phyloP scores from a whole-genome alignment of 2,113 vertebrate species.

The Vombatus ursinus region DNA sequence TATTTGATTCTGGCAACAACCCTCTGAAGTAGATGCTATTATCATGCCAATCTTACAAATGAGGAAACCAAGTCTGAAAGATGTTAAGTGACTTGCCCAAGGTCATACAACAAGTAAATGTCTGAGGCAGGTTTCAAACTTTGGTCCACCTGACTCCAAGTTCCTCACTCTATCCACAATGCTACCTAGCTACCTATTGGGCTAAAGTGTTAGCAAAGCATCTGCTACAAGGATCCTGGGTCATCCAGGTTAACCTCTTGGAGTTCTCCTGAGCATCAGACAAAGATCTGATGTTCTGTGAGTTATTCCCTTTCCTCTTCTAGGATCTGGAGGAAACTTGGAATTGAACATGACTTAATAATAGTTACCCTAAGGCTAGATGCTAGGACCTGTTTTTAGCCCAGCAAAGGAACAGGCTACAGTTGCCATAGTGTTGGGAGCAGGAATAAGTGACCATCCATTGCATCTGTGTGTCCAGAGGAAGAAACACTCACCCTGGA shows the following conservation, averaged over 20 bases:
- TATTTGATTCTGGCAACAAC: background rate
- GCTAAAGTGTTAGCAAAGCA: background rate
- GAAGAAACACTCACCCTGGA: background rate
- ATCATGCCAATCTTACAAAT: background rate
- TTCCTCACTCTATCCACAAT: background rate
- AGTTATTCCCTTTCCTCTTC: background rate
- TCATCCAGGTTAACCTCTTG: background rate
- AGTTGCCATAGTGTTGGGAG: background rate
- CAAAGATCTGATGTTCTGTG: background rate
- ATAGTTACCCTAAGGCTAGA: background rate
- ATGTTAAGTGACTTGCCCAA: background rate
- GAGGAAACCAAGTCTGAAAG: background rate
- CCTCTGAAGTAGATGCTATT: background rate
- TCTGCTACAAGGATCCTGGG: background rate
- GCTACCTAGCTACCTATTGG: background rate
- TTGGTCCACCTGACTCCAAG: background rate
- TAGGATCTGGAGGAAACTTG: background rate
- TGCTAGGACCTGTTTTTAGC: background rate
- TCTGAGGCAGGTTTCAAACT: background rate
- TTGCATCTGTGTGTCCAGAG: background rate
- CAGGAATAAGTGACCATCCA: background rate
- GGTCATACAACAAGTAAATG: background rate
- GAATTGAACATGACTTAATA: background rate
- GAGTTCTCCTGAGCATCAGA: background rate
- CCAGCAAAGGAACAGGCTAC: background rate